Conservation (phyloP, 1,140 invertebrate genomes). For the Eueides isabella region DNA sequence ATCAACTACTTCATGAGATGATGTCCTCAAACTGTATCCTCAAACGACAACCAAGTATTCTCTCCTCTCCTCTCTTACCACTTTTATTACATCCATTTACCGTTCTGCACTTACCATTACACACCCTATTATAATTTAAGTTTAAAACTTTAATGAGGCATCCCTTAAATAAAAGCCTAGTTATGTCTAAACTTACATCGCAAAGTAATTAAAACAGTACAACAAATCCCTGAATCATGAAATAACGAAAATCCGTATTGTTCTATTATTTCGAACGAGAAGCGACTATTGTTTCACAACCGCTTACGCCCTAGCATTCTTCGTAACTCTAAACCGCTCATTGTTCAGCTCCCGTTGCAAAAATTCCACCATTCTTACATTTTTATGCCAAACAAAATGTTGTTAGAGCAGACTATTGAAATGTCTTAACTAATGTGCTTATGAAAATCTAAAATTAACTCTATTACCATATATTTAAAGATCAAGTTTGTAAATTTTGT, state of each 20-base stretch:
- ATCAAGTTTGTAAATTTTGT: background rate
- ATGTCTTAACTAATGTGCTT: background rate
- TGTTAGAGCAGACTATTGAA: constrained; percentile 9
- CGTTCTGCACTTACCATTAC: no score
- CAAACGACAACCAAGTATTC: no score
- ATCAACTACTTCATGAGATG: no score
- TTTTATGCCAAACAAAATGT: constrained; percentile 42
- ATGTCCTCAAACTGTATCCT: no score
- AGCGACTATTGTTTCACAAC: constrained; percentile 34
- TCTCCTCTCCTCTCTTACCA: no score
- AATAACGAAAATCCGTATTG: constrained; percentile 17
- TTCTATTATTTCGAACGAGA: constrained; percentile 24
- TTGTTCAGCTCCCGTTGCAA: constrained; percentile 46
- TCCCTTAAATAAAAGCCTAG: constrained; percentile 1
- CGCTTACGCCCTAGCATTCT: constrained; percentile 36
- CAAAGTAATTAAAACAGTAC: constrained; percentile 19
- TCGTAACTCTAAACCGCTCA: constrained; percentile 40
- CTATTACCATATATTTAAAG: constrained; percentile 9
- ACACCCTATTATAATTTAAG: background rate
- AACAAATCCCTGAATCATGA: constrained; percentile 16
- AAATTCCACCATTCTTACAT: constrained; percentile 43
- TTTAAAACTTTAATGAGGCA: background rate
- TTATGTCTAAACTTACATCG: background rate
- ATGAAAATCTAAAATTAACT: background rate
- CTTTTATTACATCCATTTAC: no score